Evolutionary conservation across 2,888 invertebrate species (phyloP).

Genomic region (Chalcis sispes): DNA sequence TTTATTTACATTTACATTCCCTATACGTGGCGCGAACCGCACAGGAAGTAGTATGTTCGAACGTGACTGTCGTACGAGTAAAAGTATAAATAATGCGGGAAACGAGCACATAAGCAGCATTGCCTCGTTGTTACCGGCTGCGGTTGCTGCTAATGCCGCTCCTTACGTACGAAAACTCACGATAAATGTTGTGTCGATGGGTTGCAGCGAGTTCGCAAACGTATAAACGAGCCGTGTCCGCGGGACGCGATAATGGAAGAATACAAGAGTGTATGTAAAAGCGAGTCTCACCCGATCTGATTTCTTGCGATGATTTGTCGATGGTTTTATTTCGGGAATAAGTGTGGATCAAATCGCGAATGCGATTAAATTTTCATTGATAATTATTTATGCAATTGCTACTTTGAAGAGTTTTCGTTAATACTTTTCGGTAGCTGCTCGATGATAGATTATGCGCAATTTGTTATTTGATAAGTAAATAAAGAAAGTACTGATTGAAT

Average conservation of each 20-base stretch:
- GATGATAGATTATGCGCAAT: not conserved
- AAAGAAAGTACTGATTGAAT: no score
- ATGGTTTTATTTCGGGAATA: conserved; percentile 4
- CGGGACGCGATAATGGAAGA: no score
- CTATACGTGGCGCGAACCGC: conserved; percentile 65
- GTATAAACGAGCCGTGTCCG: not conserved
- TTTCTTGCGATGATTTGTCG: conserved; percentile 24
- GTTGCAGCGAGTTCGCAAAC: no score
- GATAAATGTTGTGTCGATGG: conserved; percentile 21
- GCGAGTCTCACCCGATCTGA: not conserved
- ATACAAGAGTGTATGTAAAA: no score
- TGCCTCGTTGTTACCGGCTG: not conserved
- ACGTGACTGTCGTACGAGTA: conserved; percentile 69
- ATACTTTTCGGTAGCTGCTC: conserved; percentile 3
- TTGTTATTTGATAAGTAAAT: conserved; percentile 53
- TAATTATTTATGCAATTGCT: no score
- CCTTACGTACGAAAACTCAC: conserved; percentile 20
- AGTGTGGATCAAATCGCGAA: not conserved
- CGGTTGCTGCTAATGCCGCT: conserved; percentile 19
- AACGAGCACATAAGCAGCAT: conserved; percentile 39
- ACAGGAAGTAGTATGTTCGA: conserved; percentile 71
- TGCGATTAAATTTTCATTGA: no score
- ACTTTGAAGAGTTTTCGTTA: conserved; percentile 22
- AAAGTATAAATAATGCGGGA: conserved; percentile 67
- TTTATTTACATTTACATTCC: conserved; percentile 69